Conservation (phyloP, 2,888 invertebrate species). For the Nebria brevicollis region DNA sequence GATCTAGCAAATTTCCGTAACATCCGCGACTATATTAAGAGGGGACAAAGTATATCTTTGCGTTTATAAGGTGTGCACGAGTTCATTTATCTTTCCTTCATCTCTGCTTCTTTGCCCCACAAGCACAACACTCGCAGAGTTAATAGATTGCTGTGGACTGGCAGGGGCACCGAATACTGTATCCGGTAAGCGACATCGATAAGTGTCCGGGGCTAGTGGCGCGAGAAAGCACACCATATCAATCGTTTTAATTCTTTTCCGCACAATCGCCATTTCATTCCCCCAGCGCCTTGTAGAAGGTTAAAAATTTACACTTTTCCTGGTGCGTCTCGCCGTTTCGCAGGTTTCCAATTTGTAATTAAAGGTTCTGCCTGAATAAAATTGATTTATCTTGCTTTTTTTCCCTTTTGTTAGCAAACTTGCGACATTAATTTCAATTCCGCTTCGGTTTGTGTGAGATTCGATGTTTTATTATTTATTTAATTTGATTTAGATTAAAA, state of each 20-base stretch:
- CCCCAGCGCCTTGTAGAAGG: not conserved
- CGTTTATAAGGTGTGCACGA: not conserved
- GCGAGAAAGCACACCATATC: conserved; percentile 37
- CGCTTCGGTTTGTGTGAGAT: not conserved
- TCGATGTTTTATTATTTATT: not conserved
- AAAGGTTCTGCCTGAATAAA: conserved; percentile 4
- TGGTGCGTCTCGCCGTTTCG: not conserved
- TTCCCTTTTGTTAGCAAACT: not conserved
- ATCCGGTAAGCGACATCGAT: conserved; percentile 26
- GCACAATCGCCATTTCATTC: conserved; percentile 4
- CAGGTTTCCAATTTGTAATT: not conserved
- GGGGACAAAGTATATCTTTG: not conserved
- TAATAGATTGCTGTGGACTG: not conserved
- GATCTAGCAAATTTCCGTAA: not conserved
- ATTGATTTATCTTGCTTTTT: conserved; percentile 5
- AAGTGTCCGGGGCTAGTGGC: conserved; percentile 28
- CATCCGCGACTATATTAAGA: not conserved
- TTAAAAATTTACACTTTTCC: not conserved
- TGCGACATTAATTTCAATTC: not conserved
- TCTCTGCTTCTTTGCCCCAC: not conserved
- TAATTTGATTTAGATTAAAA: conserved; percentile 1
- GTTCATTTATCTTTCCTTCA: not conserved
- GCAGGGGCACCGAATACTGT: conserved; percentile 5
- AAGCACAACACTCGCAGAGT: not conserved
- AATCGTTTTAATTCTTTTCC: conserved; percentile 29